Conservation (phyloP, 2,888 invertebrate genomes). For the Drosophila siamana region DNA sequence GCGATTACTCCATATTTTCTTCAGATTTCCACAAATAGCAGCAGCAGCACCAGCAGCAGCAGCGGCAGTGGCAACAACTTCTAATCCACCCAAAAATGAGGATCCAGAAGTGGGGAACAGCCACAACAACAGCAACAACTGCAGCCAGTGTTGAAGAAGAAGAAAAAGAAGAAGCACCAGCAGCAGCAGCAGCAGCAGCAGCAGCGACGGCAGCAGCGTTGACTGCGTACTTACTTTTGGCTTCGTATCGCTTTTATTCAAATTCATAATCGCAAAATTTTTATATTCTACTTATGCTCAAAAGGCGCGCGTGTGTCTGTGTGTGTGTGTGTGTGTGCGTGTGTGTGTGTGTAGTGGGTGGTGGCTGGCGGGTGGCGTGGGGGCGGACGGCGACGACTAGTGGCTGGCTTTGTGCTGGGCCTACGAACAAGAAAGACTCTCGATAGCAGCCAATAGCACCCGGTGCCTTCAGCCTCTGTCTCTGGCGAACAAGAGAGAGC, state of each 20-base stretch:
- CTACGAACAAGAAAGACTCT: conserved; percentile 50
- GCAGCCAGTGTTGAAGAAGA: conserved; percentile 26
- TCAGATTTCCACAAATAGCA: neutral
- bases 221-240: conserved; percentile 69
- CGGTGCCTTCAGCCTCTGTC: conserved; percentile 5
- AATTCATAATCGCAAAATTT: conserved; percentile 84
- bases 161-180: neutral
- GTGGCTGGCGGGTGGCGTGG: conserved; percentile 7
- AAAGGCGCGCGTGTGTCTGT: conserved; percentile 57
- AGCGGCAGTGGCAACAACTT: conserved; percentile 32
- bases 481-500: neutral
- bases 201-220: conserved; percentile 4
- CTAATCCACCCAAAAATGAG: conserved; percentile 63
- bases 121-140: conserved; percentile 14
- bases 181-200: conserved; percentile 3
- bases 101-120: conserved; percentile 13
- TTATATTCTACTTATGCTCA: conserved; percentile 81
- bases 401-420: conserved; percentile 64
- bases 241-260: conserved; percentile 83
- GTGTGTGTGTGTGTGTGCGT: conserved; percentile 34
- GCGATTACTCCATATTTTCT: conserved; percentile 17
- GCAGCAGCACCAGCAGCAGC: neutral
- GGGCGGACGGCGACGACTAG: conserved; percentile 56
- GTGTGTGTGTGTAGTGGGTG: conserved; percentile 27
- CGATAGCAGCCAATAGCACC: conserved; percentile 41